Evolutionary conservation across 1,140 invertebrate species (phyloP).

Genomic region (Probaryconus sp.): DNA sequence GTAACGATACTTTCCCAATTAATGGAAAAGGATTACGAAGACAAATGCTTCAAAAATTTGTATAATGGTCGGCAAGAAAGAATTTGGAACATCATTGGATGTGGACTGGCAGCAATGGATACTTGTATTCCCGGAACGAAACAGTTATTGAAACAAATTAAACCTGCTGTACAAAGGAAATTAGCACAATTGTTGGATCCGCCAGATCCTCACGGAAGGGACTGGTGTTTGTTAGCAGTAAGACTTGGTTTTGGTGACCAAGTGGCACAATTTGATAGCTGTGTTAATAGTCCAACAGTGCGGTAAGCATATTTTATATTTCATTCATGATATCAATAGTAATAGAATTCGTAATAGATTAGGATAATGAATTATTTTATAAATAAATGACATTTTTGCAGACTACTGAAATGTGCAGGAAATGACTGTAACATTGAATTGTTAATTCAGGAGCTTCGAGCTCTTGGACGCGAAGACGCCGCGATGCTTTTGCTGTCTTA

Average conservation of each 20-base stretch:
- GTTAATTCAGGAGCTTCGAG: conserved; percentile 70
- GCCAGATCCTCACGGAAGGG: conserved; percentile 86
- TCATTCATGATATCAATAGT: neutral
- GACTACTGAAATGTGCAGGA: conserved; percentile 71
- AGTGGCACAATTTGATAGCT: conserved; percentile 74
- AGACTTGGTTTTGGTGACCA: conserved; percentile 81
- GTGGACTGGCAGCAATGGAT: conserved; percentile 78
- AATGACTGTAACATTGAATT: conserved; percentile 71
- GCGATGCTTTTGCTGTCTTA: conserved; percentile 72
- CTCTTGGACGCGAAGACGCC: conserved; percentile 74
- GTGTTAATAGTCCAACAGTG: conserved; percentile 73
- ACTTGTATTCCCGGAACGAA: conserved; percentile 72
- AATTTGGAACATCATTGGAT: conserved; percentile 84
- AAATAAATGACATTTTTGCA: conserved; percentile 27
- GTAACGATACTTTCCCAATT: conserved; percentile 80
- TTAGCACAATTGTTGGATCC: conserved; percentile 85
- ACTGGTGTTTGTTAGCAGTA: conserved; percentile 90
- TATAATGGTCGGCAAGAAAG: conserved; percentile 82
- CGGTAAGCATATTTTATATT: conserved; percentile 59
- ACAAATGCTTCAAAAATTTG: conserved; percentile 79
- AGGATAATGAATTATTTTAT: conserved; percentile 5
- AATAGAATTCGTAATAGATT: neutral
- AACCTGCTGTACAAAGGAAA: conserved; percentile 77
- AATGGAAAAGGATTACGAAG: conserved; percentile 77
- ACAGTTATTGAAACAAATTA: conserved; percentile 72